A percentile compares a stretch with the other conserved stretches of the same genome.
Conservation (phyloP, 2,113 vertebrate genomes). For the Zosterops hypoxanthus region DNA sequence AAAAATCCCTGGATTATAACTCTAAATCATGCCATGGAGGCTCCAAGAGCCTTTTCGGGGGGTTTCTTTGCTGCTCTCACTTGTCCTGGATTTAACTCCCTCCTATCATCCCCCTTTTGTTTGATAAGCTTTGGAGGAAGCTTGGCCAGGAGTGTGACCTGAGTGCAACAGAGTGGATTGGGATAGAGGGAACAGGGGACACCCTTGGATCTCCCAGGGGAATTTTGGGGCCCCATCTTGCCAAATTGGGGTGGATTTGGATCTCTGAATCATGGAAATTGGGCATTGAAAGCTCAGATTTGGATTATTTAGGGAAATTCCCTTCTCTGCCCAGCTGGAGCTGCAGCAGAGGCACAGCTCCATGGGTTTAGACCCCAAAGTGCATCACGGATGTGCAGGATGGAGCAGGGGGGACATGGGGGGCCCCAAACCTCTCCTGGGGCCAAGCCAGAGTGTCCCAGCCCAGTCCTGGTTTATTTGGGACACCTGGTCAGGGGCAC, state of each 20-base stretch:
- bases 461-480: not conserved
- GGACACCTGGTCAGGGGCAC: not conserved
- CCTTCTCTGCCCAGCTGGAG: not conserved
- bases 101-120: not conserved
- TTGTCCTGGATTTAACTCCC: not conserved
- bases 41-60: not conserved
- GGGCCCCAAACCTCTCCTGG: not conserved
- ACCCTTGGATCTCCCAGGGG: not conserved
- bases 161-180: not conserved
- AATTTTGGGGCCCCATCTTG: not conserved
- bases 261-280: not conserved
- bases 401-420: not conserved
- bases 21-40: not conserved
- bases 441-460: not conserved
- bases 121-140: not conserved
- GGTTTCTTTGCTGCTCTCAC: not conserved
- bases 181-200: not conserved
- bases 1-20: not conserved
- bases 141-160: not conserved
- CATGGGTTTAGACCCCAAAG: not conserved
- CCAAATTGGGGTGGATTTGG: not conserved
- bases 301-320: not conserved
- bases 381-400: not conserved
- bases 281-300: not conserved
- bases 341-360: not conserved